Percentiles rank a stretch among this genome's conserved stretches.
Conservation (phyloP, 2,888 invertebrate genomes). For the Lasioglossum pauxillum region DNA sequence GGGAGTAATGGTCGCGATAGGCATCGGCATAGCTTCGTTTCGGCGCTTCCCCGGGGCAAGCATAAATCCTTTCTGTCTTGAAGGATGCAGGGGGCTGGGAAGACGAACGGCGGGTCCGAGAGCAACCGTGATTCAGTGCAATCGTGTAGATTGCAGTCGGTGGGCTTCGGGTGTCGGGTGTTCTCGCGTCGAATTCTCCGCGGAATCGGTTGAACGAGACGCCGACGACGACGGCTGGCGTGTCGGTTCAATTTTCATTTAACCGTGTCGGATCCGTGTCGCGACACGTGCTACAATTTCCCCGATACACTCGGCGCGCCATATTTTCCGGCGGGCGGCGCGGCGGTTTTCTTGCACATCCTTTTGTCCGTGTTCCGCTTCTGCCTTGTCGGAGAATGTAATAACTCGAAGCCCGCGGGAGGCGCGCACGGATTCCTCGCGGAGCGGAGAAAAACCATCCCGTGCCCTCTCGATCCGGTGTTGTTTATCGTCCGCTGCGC, state of each 20-base stretch:
- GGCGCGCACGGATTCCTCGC: constrained; percentile 46
- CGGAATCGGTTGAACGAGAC: neutral
- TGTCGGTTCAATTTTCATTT: constrained; percentile 32
- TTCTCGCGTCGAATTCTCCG: constrained; percentile 6
- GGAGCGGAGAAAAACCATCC: constrained; percentile 22
- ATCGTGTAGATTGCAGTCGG: neutral
- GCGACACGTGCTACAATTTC: constrained; percentile 53
- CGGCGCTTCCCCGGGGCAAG: neutral
- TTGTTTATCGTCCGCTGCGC: constrained; percentile 47
- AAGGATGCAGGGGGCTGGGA: neutral
- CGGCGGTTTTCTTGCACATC: constrained; percentile 27
- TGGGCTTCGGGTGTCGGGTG: neutral
- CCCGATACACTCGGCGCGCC: constrained; percentile 33
- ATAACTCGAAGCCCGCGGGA: constrained; percentile 70
- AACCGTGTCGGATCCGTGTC: constrained; percentile 38
- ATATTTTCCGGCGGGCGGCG: constrained; percentile 14
- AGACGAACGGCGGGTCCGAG: neutral
- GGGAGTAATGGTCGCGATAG: neutral
- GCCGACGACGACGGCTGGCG: neutral
- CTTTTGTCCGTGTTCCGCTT: constrained; percentile 42
- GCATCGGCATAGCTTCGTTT: neutral
- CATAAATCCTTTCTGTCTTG: neutral
- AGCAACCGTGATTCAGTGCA: neutral
- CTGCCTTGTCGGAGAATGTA: constrained; percentile 57
- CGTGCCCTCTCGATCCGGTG: constrained; percentile 29